phyloP scores from a whole-genome alignment of 1,140 invertebrate genomes.

The Drepana arcuata region DNA sequence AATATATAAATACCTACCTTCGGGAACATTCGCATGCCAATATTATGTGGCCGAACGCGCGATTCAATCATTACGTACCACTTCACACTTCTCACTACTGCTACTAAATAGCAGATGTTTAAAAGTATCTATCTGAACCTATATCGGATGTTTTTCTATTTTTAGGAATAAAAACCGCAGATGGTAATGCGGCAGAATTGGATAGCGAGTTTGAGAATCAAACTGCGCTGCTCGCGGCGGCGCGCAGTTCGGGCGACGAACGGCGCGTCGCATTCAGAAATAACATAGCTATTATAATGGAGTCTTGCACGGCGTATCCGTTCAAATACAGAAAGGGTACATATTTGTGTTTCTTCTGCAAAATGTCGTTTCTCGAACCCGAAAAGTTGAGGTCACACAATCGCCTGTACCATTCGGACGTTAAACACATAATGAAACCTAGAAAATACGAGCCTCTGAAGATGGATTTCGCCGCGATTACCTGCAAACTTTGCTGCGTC shows the following conservation, averaged over 20 bases:
- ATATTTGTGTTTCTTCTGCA: constrained; percentile 55
- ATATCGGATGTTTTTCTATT: constrained; percentile 64
- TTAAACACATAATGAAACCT: constrained; percentile 25
- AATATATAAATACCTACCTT: too few relatives aligned
- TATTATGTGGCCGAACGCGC: too few relatives aligned
- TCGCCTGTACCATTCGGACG: constrained; percentile 27
- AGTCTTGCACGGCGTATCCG: constrained; percentile 46
- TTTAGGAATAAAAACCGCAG: constrained; percentile 54
- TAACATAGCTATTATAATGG: constrained; percentile 48
- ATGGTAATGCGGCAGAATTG: constrained; percentile 25
- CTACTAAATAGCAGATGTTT: too few relatives aligned
- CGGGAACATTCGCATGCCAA: too few relatives aligned
- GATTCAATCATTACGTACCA: too few relatives aligned
- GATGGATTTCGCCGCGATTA: constrained; percentile 44
- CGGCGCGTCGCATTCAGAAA: constrained; percentile 43
- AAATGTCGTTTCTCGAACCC: constrained; percentile 46
- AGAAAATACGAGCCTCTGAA: constrained; percentile 59
- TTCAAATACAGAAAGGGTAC: constrained; percentile 59
- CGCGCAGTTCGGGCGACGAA: constrained; percentile 20
- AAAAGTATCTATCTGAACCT: too few relatives aligned
- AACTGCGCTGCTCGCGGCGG: constrained; percentile 10
- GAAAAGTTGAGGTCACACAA: constrained; percentile 51
- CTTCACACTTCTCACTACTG: too few relatives aligned
- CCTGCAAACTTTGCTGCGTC: constrained; percentile 42
- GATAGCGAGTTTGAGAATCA: constrained; percentile 32